Evolutionary conservation across 2,797 vertebrate genomes (phyloP).

Genomic region (Gallinago solitaria): DNA sequence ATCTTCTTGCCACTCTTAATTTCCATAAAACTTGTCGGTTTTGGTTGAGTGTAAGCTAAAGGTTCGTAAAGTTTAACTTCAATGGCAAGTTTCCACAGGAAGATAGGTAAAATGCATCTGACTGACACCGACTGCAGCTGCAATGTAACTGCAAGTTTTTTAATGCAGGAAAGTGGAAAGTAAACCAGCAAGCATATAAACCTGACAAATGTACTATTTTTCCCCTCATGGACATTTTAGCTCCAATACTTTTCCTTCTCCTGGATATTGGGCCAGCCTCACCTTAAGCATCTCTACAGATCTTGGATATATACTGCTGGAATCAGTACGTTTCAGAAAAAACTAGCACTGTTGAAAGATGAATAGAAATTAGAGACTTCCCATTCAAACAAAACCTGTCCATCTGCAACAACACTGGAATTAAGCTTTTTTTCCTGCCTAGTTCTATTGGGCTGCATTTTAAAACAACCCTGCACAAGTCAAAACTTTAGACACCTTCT

Average conservation of each 20-base stretch:
- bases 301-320: not conserved
- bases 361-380: not conserved
- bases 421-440: fast-evolving
- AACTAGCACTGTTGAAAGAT: not conserved
- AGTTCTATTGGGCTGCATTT: not conserved
- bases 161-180: not conserved
- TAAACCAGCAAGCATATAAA: not conserved
- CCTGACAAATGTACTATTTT: not conserved
- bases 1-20: not conserved
- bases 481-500: not conserved
- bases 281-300: not conserved
- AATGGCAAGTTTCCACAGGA: not conserved
- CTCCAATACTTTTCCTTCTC: not conserved
- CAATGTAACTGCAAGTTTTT: not conserved
- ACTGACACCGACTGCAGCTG: not conserved
- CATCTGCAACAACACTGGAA: not conserved
- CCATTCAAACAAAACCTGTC: not conserved
- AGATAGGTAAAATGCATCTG: not conserved
- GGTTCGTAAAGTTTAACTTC: no score
- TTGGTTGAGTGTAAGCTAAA: not conserved
- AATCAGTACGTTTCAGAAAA: not conserved
- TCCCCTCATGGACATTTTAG: not conserved
- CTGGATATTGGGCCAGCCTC: not conserved
- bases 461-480: not conserved
- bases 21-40: not conserved